phyloP scores from a whole-genome alignment of 1,140 invertebrate genomes.

The Steinernema khuongi region DNA sequence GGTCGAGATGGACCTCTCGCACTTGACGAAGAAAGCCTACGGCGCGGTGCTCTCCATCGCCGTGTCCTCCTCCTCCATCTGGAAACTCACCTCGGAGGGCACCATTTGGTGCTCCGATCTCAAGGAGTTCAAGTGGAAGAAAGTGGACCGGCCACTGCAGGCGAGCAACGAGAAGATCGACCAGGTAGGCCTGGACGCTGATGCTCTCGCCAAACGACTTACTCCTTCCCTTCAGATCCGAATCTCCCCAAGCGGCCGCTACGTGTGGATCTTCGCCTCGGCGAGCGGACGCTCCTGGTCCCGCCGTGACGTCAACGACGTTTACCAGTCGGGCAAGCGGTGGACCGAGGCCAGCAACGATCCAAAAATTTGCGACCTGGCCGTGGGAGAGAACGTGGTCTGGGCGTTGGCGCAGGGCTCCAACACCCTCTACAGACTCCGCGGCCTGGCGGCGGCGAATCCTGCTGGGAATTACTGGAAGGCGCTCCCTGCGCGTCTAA shows the following conservation, averaged over 20 bases:
- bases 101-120: slow-evolving; percentile 25
- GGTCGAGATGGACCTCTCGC: not conserved
- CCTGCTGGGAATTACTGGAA: slow-evolving; percentile 21
- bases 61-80: slow-evolving; percentile 27
- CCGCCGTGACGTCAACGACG: slow-evolving; percentile 25
- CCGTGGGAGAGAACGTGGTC: slow-evolving; percentile 28
- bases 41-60: slow-evolving; percentile 31
- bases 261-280: slow-evolving; percentile 36
- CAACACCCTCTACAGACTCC: not conserved
- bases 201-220: too few species aligned
- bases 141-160: slow-evolving; percentile 10
- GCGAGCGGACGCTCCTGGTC: slow-evolving; percentile 18
- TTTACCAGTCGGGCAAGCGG: slow-evolving; percentile 7
- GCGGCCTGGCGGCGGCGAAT: not conserved
- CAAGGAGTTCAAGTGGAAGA: not conserved
- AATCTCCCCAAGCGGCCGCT: slow-evolving; percentile 25
- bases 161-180: slow-evolving; percentile 24
- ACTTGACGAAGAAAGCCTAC: slow-evolving; percentile 1
- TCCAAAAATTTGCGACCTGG: slow-evolving; percentile 20
- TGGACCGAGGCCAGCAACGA: slow-evolving; percentile 30
- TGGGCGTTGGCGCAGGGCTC: slow-evolving; percentile 17
- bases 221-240: slow-evolving; percentile 30
- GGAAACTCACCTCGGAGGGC: slow-evolving; percentile 25
- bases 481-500: not conserved
- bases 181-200: slow-evolving; percentile 16